phyloP scores from a whole-genome alignment of 1,140 invertebrate genomes.

The Drosophila sucinea region DNA sequence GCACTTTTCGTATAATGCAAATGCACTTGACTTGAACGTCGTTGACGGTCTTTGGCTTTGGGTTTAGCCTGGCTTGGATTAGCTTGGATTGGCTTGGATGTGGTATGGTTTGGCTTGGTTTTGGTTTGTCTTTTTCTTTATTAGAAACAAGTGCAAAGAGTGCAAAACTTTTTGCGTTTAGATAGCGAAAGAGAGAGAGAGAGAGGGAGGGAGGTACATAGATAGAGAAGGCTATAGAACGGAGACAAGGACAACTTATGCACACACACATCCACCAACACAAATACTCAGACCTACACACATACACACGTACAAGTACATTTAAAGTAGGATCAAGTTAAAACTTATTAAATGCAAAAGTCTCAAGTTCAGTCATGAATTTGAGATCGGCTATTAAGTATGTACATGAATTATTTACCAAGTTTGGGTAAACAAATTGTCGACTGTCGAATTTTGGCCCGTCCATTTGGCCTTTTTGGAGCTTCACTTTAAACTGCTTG shows the following conservation, averaged over 20 bases:
- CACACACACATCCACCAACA: not conserved
- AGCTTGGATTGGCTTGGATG: not conserved
- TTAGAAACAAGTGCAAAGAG: constrained; percentile 71
- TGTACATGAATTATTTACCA: too few relatives aligned
- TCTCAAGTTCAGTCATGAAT: not conserved
- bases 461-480: too few relatives aligned
- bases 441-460: too few relatives aligned
- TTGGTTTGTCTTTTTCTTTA: constrained; percentile 44
- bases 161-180: constrained; percentile 60
- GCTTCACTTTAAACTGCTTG: too few relatives aligned
- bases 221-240: not conserved
- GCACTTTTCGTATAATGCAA: constrained; percentile 71
- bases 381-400: too few relatives aligned
- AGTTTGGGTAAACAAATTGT: too few relatives aligned
- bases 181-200: constrained; percentile 25
- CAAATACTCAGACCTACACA: constrained; percentile 1
- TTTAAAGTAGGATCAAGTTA: constrained; percentile 3
- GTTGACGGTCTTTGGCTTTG: constrained; percentile 31
- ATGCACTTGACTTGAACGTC: constrained; percentile 71
- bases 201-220: constrained; percentile 21
- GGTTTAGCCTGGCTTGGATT: constrained; percentile 5
- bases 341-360: not conserved
- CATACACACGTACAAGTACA: constrained; percentile 25
- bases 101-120: constrained; percentile 20
- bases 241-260: not conserved